Conservation (phyloP, 2,797 vertebrate species). For the Zalophus californianus region DNA sequence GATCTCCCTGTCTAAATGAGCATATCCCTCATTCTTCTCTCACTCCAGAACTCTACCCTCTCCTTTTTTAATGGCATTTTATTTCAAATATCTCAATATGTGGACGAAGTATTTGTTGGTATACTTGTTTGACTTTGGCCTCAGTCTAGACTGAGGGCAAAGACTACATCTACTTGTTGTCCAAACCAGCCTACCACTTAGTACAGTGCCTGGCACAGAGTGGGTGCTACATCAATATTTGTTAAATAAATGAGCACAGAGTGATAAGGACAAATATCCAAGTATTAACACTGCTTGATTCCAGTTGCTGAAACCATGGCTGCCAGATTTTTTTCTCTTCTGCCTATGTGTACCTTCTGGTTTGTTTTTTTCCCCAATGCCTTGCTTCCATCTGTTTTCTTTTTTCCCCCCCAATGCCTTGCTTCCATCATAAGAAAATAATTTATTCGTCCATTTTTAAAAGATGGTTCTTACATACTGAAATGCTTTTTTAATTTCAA, state of each 20-base stretch:
- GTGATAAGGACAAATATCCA: background rate
- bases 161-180: background rate
- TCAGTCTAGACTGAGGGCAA: background rate
- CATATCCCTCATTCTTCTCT: background rate
- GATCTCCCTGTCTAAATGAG: background rate
- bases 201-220: background rate
- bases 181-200: too few relatives aligned
- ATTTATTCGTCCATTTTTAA: background rate
- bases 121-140: background rate
- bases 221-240: background rate
- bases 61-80: background rate
- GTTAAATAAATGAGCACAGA: background rate
- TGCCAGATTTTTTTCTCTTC: background rate
- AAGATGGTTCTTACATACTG: background rate
- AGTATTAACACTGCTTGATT: background rate
- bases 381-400: too few relatives aligned
- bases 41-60: background rate
- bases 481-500: background rate
- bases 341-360: background rate
- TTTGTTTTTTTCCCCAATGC: background rate
- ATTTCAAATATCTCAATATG: background rate
- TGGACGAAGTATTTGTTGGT: background rate
- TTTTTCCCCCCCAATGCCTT: background rate
- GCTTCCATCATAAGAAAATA: background rate
- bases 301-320: background rate